phyloP scores from a whole-genome alignment of 1,140 invertebrate genomes.

The Manduca sexta region DNA sequence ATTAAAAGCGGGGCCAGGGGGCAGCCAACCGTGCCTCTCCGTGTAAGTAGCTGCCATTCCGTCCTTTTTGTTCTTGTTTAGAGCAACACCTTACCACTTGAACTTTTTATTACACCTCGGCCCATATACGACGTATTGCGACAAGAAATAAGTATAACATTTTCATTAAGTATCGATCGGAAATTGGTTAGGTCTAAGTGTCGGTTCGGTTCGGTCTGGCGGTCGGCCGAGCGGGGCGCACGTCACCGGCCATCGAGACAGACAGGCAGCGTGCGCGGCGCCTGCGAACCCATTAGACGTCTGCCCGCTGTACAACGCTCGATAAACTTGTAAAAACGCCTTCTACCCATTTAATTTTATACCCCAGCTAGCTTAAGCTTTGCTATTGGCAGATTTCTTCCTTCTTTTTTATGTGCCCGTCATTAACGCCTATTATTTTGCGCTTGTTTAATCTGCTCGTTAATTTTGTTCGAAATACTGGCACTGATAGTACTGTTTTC shows the following conservation, averaged over 20 bases:
- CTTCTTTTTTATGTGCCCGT: slow-evolving; percentile 50
- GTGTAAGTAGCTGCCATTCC: slow-evolving; percentile 45
- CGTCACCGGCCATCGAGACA: slow-evolving; percentile 57
- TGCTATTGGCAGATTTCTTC: slow-evolving; percentile 68
- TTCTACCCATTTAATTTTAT: slow-evolving; percentile 72
- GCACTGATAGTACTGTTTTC: neutral
- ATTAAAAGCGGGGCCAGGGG: slow-evolving; percentile 59
- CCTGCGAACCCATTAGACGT: slow-evolving; percentile 65
- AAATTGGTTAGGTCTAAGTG: slow-evolving; percentile 32
- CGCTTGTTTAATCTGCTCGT: slow-evolving; percentile 32
- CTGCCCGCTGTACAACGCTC: slow-evolving; percentile 68
- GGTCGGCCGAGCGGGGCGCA: slow-evolving; percentile 30
- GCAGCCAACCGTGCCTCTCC: slow-evolving; percentile 51
- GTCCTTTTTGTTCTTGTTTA: slow-evolving; percentile 54
- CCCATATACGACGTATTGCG: slow-evolving; percentile 24
- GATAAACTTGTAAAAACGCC: slow-evolving; percentile 73
- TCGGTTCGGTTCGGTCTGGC: slow-evolving; percentile 24
- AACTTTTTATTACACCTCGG: slow-evolving; percentile 38
- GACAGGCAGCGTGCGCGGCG: slow-evolving; percentile 65
- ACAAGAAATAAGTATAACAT: slow-evolving; percentile 22
- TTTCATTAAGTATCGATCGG: slow-evolving; percentile 31
- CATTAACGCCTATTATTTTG: slow-evolving; percentile 56
- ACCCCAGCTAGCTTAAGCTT: slow-evolving; percentile 64
- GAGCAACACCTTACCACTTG: slow-evolving; percentile 23
- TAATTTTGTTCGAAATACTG: slow-evolving; percentile 23